A percentile compares a stretch with the other conserved stretches of the same genome.
These are phyloP conservation scores for Drosophila bipectinata DNA, from an alignment of 1,140 invertebrate genomes.

Conservation along the genomic window DNA sequence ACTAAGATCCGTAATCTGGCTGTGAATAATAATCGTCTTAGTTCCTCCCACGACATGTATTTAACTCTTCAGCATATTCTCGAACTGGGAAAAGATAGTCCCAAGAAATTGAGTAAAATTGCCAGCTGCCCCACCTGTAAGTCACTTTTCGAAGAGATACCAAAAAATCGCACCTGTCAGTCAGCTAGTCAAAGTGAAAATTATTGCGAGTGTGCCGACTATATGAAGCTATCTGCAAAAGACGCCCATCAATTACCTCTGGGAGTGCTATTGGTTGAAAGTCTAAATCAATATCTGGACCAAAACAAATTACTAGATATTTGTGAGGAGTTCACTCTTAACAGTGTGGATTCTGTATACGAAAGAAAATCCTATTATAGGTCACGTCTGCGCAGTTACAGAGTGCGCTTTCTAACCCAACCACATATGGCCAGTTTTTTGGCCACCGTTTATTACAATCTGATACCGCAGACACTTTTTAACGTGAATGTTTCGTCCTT, in stretches of 20 bases:
- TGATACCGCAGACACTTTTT: neutral
- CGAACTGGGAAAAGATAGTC: neutral
- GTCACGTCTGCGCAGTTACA: neutral
- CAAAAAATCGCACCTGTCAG: neutral
- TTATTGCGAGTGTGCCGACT: conserved; percentile 1
- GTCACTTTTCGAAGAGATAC: neutral
- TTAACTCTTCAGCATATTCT: neutral
- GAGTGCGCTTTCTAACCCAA: neutral
- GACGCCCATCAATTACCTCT: neutral
- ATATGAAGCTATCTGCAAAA: neutral
- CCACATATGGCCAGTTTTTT: neutral
- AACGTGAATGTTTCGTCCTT: neutral
- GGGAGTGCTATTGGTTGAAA: neutral
- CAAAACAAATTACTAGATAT: neutral
- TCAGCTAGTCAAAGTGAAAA: neutral
- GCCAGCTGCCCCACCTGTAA: neutral
- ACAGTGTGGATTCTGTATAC: neutral
- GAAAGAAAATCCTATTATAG: neutral
- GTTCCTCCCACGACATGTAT: neutral
- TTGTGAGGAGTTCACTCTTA: neutral
- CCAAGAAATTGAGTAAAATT: neutral
- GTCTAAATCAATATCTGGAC: neutral
- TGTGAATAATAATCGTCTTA: neutral
- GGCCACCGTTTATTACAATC: conserved; percentile 3
- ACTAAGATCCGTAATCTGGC: neutral